phyloP scores from a whole-genome alignment of 2,797 vertebrate genomes.

The Enteromius thamalakanensis region DNA sequence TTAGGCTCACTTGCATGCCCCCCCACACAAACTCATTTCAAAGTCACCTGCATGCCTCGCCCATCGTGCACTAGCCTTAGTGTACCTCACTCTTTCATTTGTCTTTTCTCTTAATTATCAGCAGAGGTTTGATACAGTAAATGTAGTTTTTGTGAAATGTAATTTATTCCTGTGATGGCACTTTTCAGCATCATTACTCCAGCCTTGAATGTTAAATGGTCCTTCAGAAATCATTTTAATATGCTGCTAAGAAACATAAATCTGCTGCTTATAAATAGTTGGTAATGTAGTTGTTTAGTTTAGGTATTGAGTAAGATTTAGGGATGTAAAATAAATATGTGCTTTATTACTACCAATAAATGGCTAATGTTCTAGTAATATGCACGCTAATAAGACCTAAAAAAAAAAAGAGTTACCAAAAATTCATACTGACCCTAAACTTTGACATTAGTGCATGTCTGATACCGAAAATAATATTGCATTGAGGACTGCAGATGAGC shows the following conservation, averaged over 20 bases:
- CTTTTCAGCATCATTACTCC: not conserved
- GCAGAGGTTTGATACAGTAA: constrained; percentile 31
- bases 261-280: too few relatives aligned
- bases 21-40: not conserved
- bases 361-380: too few relatives aligned
- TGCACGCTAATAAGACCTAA: too few relatives aligned
- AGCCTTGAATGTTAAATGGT: not conserved
- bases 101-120: not conserved
- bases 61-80: not conserved
- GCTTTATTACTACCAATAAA: too few relatives aligned
- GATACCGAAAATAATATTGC: not conserved
- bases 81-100: not conserved
- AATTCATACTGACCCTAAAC: not conserved
- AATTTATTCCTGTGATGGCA: not conserved
- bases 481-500: not conserved
- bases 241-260: not conserved
- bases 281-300: too few relatives aligned
- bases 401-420: too few relatives aligned
- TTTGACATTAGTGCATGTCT: not conserved
- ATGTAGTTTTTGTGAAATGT: not conserved
- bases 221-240: not conserved
- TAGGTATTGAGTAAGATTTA: too few relatives aligned
- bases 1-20: constrained; percentile 39
- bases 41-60: constrained; percentile 6
- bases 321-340: too few relatives aligned